Evolutionary conservation across 2,113 vertebrate genomes (phyloP).

Genomic region (Pseudonaja textilis): DNA sequence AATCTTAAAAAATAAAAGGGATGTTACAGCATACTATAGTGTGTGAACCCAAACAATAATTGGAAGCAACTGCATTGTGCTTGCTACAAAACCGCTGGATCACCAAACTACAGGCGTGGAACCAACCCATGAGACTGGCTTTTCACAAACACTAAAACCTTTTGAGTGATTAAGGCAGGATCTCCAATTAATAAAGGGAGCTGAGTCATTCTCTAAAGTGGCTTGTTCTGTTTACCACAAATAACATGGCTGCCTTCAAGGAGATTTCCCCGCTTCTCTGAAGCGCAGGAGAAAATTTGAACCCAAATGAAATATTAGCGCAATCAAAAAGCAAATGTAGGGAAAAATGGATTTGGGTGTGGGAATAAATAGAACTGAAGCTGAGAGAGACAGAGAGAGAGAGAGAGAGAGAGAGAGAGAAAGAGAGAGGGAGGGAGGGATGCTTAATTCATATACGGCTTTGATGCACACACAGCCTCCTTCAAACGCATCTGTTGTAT

Average conservation of each 20-base stretch:
- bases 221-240: background rate
- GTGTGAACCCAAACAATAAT: background rate
- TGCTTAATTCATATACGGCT: background rate
- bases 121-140: background rate
- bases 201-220: background rate
- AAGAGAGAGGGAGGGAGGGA: no score
- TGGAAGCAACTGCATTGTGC: background rate
- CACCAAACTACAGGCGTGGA: no score
- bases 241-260: background rate
- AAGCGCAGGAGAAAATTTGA: background rate
- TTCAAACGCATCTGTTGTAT: background rate
- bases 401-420: no score
- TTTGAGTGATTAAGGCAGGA: background rate
- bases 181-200: background rate
- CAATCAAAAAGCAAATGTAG: background rate
- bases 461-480: background rate
- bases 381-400: rapidly evolving
- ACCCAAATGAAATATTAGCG: background rate
- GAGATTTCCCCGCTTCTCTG: background rate
- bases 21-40: background rate
- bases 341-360: background rate
- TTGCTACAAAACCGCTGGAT: background rate
- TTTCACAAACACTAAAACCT: background rate
- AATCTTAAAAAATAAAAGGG: background rate
- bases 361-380: background rate